Conservation (phyloP, 2,113 vertebrate species). For the Sclerurus mexicanus region DNA sequence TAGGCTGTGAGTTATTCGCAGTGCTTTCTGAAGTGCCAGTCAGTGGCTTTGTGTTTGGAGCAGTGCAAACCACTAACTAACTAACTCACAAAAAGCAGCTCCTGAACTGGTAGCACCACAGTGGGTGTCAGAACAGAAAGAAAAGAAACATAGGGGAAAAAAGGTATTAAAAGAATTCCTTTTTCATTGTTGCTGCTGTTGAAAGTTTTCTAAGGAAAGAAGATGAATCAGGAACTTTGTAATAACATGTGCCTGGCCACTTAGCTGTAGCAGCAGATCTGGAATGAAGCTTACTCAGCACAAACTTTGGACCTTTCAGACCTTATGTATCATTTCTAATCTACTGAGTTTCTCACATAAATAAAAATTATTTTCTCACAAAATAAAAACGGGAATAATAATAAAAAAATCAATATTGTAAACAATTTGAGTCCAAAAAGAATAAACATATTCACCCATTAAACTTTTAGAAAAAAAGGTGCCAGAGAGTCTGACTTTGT, state of each 20-base stretch:
- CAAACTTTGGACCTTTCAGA: conserved; percentile 32
- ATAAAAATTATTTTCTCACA: background rate
- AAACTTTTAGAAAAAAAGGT: background rate
- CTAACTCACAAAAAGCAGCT: background rate
- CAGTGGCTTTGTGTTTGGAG: background rate
- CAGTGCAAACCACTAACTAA: background rate
- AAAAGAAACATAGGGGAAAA: background rate
- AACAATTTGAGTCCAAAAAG: background rate
- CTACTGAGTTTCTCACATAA: background rate
- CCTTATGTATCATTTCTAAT: conserved; percentile 32
- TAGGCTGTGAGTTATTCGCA: conserved; percentile 15
- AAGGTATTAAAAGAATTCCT: background rate
- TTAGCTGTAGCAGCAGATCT: conserved; percentile 19
- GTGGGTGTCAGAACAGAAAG: background rate
- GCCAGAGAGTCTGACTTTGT: background rate
- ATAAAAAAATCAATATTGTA: background rate
- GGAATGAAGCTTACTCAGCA: conserved; percentile 29
- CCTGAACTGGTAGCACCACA: background rate
- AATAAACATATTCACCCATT: background rate
- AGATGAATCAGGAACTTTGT: conserved; percentile 40
- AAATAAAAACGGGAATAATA: background rate
- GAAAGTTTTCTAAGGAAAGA: conserved; percentile 39
- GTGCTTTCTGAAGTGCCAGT: conserved; percentile 8
- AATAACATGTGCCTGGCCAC: background rate
- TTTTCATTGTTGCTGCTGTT: background rate